phyloP scores from a whole-genome alignment of 2,797 vertebrate genomes.

The Diplodus puntazzo region DNA sequence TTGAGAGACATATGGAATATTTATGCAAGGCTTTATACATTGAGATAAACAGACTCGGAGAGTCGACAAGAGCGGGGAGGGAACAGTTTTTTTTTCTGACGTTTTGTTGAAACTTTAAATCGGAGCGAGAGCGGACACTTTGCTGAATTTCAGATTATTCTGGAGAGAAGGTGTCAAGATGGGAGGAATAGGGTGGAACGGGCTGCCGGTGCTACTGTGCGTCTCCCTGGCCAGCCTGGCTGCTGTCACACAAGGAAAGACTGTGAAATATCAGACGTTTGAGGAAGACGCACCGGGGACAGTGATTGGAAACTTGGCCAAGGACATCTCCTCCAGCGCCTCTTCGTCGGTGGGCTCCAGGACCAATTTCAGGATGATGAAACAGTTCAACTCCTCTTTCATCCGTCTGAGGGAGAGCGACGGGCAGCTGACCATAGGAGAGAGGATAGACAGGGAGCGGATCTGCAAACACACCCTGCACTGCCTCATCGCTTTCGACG shows the following conservation, averaged over 20 bases:
- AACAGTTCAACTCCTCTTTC: constrained; percentile 93
- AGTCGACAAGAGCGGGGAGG: constrained; percentile 34
- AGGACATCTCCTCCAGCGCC: constrained; percentile 88
- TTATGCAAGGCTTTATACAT: constrained; percentile 45
- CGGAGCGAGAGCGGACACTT: constrained; percentile 58
- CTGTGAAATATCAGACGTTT: constrained; percentile 93
- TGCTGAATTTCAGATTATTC: constrained; percentile 52
- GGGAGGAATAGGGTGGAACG: constrained; percentile 72
- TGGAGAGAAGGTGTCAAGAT: constrained; percentile 65
- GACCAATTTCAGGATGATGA: constrained; percentile 92
- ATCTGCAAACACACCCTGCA: constrained; percentile 89
- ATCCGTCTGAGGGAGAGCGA: constrained; percentile 92
- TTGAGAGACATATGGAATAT: constrained; percentile 74
- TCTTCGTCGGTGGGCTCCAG: constrained; percentile 77
- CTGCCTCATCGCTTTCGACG: constrained; percentile 94
- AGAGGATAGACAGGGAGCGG: constrained; percentile 92
- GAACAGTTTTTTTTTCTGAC: constrained; percentile 9
- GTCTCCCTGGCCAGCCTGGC: constrained; percentile 70
- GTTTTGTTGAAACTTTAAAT: constrained; percentile 42
- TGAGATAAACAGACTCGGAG: constrained; percentile 18
- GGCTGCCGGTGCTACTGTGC: constrained; percentile 70
- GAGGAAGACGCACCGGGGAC: constrained; percentile 95
- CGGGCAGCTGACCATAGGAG: constrained; percentile 93
- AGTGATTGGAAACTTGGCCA: constrained; percentile 95
- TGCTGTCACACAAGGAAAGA: constrained; percentile 84